Evolutionary conservation across 2,888 invertebrate genomes (phyloP), one percentile per base, ranked within the genome.

Genomic region (Zootermopsis nevadensis): DNA sequence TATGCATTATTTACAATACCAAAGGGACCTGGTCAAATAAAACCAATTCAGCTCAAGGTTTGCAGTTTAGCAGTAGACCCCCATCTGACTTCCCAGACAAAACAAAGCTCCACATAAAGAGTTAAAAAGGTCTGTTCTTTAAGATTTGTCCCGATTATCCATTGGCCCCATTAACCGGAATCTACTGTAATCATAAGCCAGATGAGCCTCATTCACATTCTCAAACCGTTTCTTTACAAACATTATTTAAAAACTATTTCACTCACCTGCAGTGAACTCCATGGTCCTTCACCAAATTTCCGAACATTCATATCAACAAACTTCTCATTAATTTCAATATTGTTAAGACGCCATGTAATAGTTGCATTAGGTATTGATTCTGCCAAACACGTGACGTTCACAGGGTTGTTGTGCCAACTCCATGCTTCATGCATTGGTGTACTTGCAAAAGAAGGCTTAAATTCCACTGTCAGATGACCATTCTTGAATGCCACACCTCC

Each of bases 291-390:
- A 15, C 94, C 94, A 79, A 91, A 91, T 85, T 94, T 93, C 85
- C 89, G 89, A 6, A 94, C 90, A 86, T 92, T 92, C 0, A 91
- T 90, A 76, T 92, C 92, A 55, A 87, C 88, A 27, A 42, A 48
- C 84, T 86, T 15, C 86, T 88, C 60, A 84, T 88, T 85, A 86
- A 89, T 86, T 27, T 87, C 85, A 88, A 91, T 84, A 7, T 88
- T 87, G 83, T 88, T 88, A 89, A 91, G 93, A 89, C 92, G 93
- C 97, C 97, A 98, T 88, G 94, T 93, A 86, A 98, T 96, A 12
- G 97, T 97, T 0, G 98, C 98, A 88, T 98, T 98, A 4, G 98
- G 98, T 87, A 98, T 93, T 35, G 92, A 91, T 89, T 96, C 95
- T n/a, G 97, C 97, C 76, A 96, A 91, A 88, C 98, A 98, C 84